A percentile compares a stretch with the other conserved stretches of the same genome.
phyloP scores from a whole-genome alignment of 2,113 vertebrate species.

The Micronycteris hirsuta region DNA sequence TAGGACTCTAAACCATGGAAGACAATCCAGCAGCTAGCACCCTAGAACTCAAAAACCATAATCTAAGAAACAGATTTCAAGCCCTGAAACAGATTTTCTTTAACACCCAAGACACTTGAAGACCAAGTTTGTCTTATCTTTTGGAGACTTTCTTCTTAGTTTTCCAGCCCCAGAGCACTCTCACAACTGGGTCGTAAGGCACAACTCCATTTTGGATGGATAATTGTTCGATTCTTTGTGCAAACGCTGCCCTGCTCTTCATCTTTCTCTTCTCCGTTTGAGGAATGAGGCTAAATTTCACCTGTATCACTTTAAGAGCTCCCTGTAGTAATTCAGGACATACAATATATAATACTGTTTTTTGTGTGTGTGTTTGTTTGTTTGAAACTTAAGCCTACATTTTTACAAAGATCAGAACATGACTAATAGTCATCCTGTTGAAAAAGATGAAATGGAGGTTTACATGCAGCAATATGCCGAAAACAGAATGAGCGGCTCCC shows the following conservation, averaged over 20 bases:
- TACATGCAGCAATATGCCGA: not conserved
- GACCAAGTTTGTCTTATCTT: not conserved
- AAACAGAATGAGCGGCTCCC: not conserved
- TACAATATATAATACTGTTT: not conserved
- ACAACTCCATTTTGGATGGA: not conserved
- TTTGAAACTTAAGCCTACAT: not conserved
- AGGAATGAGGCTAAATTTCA: not conserved
- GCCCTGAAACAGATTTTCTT: not conserved
- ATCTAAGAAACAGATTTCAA: not conserved
- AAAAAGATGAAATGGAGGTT: not conserved
- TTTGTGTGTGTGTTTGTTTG: not conserved
- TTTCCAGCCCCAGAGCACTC: not conserved
- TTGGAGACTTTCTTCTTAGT: not conserved
- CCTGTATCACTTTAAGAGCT: not conserved
- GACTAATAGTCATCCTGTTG: not conserved
- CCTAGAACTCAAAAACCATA: not conserved
- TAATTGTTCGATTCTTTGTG: fast-evolving
- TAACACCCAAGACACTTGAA: not conserved
- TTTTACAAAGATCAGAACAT: not conserved
- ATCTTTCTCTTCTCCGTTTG: not conserved
- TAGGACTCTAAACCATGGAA: not conserved
- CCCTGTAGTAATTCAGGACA: not conserved
- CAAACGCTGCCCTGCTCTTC: not conserved
- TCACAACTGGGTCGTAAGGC: not conserved
- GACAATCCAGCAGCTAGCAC: not conserved